Conservation (phyloP, 2,888 invertebrate species). For the Rhamphomyia laevipes region DNA sequence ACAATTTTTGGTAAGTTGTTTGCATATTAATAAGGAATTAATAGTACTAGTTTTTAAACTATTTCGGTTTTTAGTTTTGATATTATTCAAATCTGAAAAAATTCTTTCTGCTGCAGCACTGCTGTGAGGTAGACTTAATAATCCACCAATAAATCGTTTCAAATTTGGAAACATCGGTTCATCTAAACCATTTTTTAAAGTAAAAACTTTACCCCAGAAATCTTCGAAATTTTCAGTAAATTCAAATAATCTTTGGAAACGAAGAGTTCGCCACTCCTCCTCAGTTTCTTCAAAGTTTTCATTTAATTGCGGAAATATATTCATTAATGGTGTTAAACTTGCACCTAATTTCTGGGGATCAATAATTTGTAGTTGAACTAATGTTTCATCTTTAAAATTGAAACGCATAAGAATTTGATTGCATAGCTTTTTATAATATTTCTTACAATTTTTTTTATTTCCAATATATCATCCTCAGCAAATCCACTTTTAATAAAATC, state of each 20-base stretch:
- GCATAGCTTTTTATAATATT: too few relatives aligned
- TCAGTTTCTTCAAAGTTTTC: not conserved
- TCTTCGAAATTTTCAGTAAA: not conserved
- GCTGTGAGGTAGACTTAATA: not conserved
- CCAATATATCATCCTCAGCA: too few relatives aligned
- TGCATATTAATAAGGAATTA: too few relatives aligned
- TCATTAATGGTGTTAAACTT: not conserved
- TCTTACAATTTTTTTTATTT: too few relatives aligned
- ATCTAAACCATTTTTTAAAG: not conserved
- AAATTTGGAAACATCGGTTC: not conserved
- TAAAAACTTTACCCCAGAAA: not conserved
- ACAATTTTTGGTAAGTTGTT: not conserved
- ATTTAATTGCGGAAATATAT: not conserved
- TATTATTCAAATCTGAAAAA: not conserved
- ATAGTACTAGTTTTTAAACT: too few relatives aligned
- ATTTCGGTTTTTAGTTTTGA: too few relatives aligned
- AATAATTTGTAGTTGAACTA: too few relatives aligned
- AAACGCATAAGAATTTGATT: not conserved
- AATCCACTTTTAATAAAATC: too few relatives aligned
- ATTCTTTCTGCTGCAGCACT: not conserved
- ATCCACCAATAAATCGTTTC: not conserved
- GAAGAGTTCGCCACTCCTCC: not conserved
- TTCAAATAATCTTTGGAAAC: not conserved
- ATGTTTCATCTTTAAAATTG: not conserved
- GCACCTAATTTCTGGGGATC: not conserved